Percentiles rank a stretch among this genome's conserved stretches.
Conservation (phyloP, 1,140 invertebrate genomes). For the Drosophila kikkawai region DNA sequence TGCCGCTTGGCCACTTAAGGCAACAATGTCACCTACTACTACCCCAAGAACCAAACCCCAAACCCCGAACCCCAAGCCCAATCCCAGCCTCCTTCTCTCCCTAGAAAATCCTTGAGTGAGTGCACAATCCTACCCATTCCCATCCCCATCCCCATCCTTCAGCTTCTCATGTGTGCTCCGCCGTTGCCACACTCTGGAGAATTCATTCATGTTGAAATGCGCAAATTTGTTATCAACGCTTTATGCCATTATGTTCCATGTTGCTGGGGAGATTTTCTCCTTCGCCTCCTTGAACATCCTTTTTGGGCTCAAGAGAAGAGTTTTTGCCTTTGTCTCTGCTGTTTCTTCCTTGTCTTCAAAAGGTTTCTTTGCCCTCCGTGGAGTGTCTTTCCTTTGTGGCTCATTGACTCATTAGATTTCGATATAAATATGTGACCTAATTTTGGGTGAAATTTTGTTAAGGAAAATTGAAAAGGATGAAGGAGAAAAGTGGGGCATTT, state of each 20-base stretch:
- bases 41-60: constrained; percentile 24
- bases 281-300: constrained; percentile 38
- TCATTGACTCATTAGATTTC: constrained; percentile 71
- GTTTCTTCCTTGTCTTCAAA: background rate
- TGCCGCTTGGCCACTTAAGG: constrained; percentile 71
- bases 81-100: background rate
- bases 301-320: constrained; percentile 35
- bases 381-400: constrained; percentile 52
- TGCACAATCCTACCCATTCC: constrained; percentile 24
- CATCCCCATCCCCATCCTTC: background rate
- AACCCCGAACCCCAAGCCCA: background rate
- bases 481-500: background rate
- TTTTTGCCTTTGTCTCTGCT: constrained; percentile 40
- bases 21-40: constrained; percentile 42
- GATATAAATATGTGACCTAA: constrained; percentile 55
- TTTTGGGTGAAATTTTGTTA: constrained; percentile 1
- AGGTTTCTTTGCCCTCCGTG: background rate
- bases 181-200: constrained; percentile 60
- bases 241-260: constrained; percentile 82
- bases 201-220: constrained; percentile 84
- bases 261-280: constrained; percentile 37
- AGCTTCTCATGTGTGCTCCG: constrained; percentile 21
- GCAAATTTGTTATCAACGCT: constrained; percentile 84
- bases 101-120: constrained; percentile 35
- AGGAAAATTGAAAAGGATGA: background rate